Percentiles rank a stretch among this genome's conserved stretches.
These are phyloP conservation scores for Chaenogobius annularis DNA, from an alignment of 2,113 vertebrate genomes.

Conservation along the genomic window DNA sequence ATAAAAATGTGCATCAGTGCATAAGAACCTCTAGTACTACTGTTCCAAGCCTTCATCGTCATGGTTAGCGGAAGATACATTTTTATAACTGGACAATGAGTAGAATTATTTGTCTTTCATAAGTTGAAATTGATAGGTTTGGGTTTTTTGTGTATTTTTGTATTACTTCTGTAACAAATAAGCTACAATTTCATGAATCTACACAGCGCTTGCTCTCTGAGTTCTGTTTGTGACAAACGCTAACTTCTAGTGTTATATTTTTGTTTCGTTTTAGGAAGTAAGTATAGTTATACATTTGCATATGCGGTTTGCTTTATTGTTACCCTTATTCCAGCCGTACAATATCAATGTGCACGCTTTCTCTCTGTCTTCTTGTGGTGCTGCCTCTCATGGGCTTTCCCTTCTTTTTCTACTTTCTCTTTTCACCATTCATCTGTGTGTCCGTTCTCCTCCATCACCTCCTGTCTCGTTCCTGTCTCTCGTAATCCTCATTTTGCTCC, in stretches of 20 bases:
- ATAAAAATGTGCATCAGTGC: too few relatives aligned
- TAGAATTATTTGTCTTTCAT: too few relatives aligned
- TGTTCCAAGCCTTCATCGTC: too few relatives aligned
- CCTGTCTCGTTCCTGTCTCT: slow-evolving; percentile 10
- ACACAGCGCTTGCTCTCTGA: too few relatives aligned
- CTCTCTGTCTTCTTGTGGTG: slow-evolving; percentile 45
- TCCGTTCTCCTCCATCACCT: slow-evolving; percentile 16
- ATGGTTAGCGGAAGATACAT: too few relatives aligned
- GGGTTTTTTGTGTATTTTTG: too few relatives aligned
- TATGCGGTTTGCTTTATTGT: too few relatives aligned
- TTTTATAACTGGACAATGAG: too few relatives aligned
- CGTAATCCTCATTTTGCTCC: slow-evolving; percentile 17
- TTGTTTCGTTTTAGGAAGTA: neutral
- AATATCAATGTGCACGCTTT: slow-evolving; percentile 28
- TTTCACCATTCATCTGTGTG: slow-evolving; percentile 56
- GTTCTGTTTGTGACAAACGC: neutral
- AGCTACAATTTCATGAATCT: too few relatives aligned
- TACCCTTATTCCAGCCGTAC: neutral
- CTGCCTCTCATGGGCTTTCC: slow-evolving; percentile 71
- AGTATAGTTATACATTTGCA: neutral
- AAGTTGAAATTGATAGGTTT: too few relatives aligned
- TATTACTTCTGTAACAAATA: too few relatives aligned
- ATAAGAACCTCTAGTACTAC: too few relatives aligned
- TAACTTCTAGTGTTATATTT: neutral
- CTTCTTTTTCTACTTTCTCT: slow-evolving; percentile 72